Evolutionary conservation across 2,113 vertebrate genomes (phyloP).

Genomic region (Corynorhinus townsendii): DNA sequence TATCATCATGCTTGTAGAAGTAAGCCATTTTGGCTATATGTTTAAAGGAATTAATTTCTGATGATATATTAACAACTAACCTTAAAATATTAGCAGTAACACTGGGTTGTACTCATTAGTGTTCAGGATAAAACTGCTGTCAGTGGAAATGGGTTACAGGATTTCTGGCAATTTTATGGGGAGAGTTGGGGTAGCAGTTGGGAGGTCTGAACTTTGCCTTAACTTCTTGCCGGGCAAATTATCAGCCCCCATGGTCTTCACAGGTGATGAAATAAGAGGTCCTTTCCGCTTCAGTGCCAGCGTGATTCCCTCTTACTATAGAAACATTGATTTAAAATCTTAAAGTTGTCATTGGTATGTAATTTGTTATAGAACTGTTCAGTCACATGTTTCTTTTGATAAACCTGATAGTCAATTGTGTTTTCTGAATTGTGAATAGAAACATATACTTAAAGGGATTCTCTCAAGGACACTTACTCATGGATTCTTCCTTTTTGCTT

Average conservation of each 20-base stretch:
- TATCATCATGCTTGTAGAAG: neutral
- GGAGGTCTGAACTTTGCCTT: neutral
- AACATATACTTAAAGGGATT: neutral
- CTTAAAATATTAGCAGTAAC: neutral
- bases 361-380: neutral
- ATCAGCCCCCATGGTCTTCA: neutral
- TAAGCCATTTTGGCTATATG: neutral
- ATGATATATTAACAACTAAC: neutral
- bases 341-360: neutral
- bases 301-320: neutral
- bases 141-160: neutral
- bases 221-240: neutral
- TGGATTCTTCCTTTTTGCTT: neutral
- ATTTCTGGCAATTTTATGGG: neutral
- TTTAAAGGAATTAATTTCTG: slow-evolving; percentile 38
- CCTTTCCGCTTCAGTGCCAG: neutral
- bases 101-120: neutral
- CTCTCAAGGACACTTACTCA: neutral
- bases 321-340: neutral
- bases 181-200: neutral
- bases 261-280: neutral
- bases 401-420: neutral
- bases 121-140: neutral
- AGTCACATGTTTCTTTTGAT: neutral
- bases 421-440: neutral